These are phyloP conservation scores for Rhamnusium bicolor DNA, from an alignment of 2,888 invertebrate genomes.

Conservation along the genomic window DNA sequence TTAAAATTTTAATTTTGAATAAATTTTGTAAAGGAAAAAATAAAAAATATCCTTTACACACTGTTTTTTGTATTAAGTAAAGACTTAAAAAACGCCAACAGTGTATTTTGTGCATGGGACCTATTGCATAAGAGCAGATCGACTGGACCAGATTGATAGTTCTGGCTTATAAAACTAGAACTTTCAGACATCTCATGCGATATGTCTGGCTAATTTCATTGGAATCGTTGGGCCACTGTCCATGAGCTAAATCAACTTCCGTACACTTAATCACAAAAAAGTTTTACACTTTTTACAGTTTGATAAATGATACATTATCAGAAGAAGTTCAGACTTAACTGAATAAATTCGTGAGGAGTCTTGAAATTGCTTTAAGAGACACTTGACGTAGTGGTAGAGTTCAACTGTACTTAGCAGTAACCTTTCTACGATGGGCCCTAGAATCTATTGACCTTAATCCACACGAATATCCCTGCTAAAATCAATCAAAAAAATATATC, in stretches of 20 bases:
- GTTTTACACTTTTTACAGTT: slow-evolving; percentile 1
- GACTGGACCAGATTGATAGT: no score
- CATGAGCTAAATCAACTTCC: background rate
- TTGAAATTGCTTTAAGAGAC: slow-evolving; percentile 12
- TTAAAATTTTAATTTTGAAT: no score
- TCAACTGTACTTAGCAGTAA: slow-evolving; percentile 26
- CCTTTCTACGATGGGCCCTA: slow-evolving; percentile 21
- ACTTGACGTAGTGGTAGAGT: slow-evolving; percentile 22
- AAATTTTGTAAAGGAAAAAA: no score
- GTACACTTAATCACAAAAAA: background rate
- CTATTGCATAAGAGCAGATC: no score
- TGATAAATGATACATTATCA: slow-evolving; percentile 24
- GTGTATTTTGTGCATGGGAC: no score
- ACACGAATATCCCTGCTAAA: slow-evolving; percentile 1
- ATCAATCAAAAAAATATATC: slow-evolving; percentile 28
- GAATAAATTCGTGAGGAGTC: slow-evolving; percentile 18
- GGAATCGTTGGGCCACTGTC: no score
- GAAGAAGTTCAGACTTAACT: slow-evolving; percentile 19
- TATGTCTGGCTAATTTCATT: no score
- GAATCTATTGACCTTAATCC: slow-evolving; percentile 29
- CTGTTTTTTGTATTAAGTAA: no score
- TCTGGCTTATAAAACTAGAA: no score
- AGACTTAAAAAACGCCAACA: no score
- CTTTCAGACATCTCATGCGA: no score
- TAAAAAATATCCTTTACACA: no score